phyloP scores from a whole-genome alignment of 2,113 vertebrate genomes.

The Chionomys nivalis region DNA sequence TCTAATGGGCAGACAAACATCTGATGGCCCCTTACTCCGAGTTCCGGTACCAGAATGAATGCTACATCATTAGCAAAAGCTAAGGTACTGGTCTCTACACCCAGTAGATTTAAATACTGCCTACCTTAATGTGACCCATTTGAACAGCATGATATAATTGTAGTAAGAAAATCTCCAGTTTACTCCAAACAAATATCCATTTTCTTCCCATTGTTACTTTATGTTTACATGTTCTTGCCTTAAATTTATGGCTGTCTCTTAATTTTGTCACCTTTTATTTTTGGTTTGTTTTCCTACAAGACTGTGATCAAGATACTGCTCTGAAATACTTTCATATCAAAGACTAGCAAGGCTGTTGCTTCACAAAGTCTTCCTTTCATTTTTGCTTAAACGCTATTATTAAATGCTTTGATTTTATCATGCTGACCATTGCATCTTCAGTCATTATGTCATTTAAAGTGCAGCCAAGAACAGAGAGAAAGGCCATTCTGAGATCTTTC shows the following conservation, averaged over 20 bases:
- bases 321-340: neutral
- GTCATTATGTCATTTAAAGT: neutral
- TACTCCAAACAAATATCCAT: neutral
- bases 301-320: neutral
- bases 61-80: neutral
- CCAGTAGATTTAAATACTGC: neutral
- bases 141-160: neutral
- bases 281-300: neutral
- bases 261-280: neutral
- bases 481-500: neutral
- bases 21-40: neutral
- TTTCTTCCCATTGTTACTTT: neutral
- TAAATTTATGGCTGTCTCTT: neutral
- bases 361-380: neutral
- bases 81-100: neutral
- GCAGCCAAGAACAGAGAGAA: neutral
- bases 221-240: neutral
- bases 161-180: slow-evolving; percentile 23
- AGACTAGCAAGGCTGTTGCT: neutral
- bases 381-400: slow-evolving; percentile 17
- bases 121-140: too few species aligned
- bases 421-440: neutral
- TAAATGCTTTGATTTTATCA: neutral
- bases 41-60: neutral
- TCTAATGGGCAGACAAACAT: neutral